Base-by-base conservation (phyloP, 2,888 invertebrate species). In the Aleiodes leptofemur region DNA sequence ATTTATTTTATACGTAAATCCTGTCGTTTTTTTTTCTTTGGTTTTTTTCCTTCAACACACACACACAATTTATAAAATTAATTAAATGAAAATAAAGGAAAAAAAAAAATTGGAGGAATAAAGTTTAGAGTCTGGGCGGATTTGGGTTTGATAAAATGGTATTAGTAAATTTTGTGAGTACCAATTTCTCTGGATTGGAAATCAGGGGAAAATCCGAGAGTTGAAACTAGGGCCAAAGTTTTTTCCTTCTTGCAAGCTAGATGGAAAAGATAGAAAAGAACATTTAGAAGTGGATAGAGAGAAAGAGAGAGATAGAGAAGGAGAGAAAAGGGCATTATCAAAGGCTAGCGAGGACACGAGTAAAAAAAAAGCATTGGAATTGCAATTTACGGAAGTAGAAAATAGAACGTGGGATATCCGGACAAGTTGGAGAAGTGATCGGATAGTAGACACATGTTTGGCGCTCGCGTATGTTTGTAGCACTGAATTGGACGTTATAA, bases 361-460 rank as follows among this genome's bases (percentile, higher is more conserved):
- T 61, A 70, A 77, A 77, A 75, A 75, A 72, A 72, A 23, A 16
- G 23, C n/a, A 70, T 61, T 68, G 70, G 68, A 69, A 73, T 70
- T 29, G 78, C 68, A 75, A 75, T 76, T 78, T 76, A 70, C 78
- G 56, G 66, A 78, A 78, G 72, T 72, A 64, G 43, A 50, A 78
- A 78, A 76, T 78, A 71, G 74, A 55, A 71, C 69, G 71, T 38
- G 59, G 69, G 69, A 72, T 64, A 53, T 72, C 66, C 66, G 70
- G 70, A 74, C 43, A 56, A 69, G 16, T 43, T 50, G 34, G 53
- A 59, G n/a, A 48, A 51, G 68, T 68, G 66, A 73, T 73, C 64
- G 74, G 64, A 64, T 70, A 23, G 38, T 34, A 55, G 51, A 51
- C 68, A 68, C 68, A 51, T 29, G 68, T 50, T 61, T 72, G 23